phyloP scores from a whole-genome alignment of 2,113 vertebrate species.

The Cochlearius cochlearius region DNA sequence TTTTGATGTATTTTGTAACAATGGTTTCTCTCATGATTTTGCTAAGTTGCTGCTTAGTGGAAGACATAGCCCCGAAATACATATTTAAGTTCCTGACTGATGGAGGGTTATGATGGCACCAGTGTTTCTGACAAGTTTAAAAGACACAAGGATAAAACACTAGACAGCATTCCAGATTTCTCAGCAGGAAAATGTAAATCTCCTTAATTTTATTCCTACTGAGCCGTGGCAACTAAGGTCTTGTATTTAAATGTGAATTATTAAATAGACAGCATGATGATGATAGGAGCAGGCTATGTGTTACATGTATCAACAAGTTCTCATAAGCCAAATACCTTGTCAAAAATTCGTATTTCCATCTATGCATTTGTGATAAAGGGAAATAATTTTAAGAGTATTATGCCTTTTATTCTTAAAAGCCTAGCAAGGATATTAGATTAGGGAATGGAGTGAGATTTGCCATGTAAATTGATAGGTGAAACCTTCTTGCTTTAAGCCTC shows the following conservation, averaged over 20 bases:
- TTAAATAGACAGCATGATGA: slow-evolving; percentile 13
- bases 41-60: background rate
- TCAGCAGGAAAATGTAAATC: slow-evolving; percentile 40
- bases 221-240: slow-evolving; percentile 1
- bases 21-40: background rate
- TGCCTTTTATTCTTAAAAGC: slow-evolving; percentile 15
- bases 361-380: background rate
- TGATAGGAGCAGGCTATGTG: background rate
- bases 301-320: slow-evolving; percentile 41
- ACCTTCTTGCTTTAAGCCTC: background rate
- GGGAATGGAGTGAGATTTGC: background rate
- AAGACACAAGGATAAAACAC: background rate
- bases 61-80: background rate
- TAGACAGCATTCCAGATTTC: slow-evolving; percentile 16
- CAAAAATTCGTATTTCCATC: slow-evolving; percentile 19
- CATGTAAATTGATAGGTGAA: background rate
- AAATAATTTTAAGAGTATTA: slow-evolving; percentile 28
- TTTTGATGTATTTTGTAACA: background rate
- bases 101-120: background rate
- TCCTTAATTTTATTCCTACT: slow-evolving; percentile 48
- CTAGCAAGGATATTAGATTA: background rate
- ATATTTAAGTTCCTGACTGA: background rate
- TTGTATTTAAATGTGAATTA: slow-evolving; percentile 44
- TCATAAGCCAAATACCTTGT: slow-evolving; percentile 19
- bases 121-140: slow-evolving; percentile 30